A percentile compares a stretch with the other conserved stretches of the same genome.
Conservation (phyloP, 2,113 vertebrate genomes). For the Esox niger region DNA sequence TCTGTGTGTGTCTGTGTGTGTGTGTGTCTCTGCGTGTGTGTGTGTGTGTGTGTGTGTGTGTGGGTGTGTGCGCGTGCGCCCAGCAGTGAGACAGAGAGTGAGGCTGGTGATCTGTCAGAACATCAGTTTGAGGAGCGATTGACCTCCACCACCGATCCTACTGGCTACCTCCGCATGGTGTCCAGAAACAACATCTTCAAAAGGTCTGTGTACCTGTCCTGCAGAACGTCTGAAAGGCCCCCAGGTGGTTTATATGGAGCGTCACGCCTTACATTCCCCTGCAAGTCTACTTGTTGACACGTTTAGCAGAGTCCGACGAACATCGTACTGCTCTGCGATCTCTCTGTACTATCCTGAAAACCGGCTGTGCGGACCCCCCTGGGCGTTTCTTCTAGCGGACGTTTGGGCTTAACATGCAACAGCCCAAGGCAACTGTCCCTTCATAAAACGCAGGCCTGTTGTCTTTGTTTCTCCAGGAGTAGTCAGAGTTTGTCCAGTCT, state of each 20-base stretch:
- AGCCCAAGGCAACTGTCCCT: too few species aligned
- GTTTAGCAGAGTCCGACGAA: too few species aligned
- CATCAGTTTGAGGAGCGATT: constrained; percentile 89
- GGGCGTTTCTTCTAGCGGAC: too few species aligned
- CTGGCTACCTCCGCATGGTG: constrained; percentile 89
- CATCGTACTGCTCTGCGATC: too few species aligned
- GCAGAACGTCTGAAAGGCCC: background rate
- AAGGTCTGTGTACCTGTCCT: constrained; percentile 73
- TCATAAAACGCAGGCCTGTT: background rate
- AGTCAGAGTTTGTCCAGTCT: constrained; percentile 90
- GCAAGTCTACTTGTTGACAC: too few species aligned
- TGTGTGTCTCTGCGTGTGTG: constrained; percentile 2
- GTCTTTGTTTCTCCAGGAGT: constrained; percentile 74
- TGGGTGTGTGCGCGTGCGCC: constrained; percentile 33
- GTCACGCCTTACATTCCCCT: too few species aligned
- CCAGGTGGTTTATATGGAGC: too few species aligned
- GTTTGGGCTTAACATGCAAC: too few species aligned
- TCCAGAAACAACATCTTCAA: constrained; percentile 89
- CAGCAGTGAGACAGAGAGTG: constrained; percentile 91
- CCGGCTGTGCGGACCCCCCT: too few species aligned
- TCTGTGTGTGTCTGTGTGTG: background rate
- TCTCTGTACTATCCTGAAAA: too few species aligned
- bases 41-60: background rate
- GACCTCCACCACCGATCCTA: constrained; percentile 82
- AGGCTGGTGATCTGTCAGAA: constrained; percentile 88